A percentile compares a stretch with the other conserved stretches of the same genome.
Evolutionary conservation across 2,888 invertebrate species (phyloP).

Genomic region (Thyatira batis): DNA sequence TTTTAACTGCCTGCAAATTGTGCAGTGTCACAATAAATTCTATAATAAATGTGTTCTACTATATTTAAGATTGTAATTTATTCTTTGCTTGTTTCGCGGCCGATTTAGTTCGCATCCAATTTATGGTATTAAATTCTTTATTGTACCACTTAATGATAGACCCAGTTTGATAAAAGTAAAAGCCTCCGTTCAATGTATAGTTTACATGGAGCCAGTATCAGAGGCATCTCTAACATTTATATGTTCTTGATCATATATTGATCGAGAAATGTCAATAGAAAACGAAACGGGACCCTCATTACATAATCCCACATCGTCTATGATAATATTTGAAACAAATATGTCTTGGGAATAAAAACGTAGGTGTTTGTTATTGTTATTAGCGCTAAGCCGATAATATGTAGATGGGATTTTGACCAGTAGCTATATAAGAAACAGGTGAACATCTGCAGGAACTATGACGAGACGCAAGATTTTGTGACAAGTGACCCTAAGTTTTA

Average conservation of each 20-base stretch:
- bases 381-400: background rate
- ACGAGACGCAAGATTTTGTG: background rate
- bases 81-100: background rate
- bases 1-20: conserved; percentile 4
- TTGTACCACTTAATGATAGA: background rate
- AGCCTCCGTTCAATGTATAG: background rate
- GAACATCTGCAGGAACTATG: background rate
- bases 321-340: background rate
- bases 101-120: background rate
- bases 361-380: background rate
- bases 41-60: background rate
- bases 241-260: background rate
- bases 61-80: background rate
- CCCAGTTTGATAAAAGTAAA: background rate
- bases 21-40: background rate
- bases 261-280: background rate
- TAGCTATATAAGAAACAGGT: background rate
- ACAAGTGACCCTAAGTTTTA: too few species aligned
- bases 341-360: background rate
- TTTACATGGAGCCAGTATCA: background rate
- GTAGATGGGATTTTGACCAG: background rate
- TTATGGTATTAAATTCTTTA: background rate
- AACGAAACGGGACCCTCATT: background rate
- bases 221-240: background rate
- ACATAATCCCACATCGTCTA: background rate